These are phyloP conservation scores for Cerceris rybyensis DNA, from an alignment of 2,888 invertebrate genomes.

Conservation along the genomic window DNA sequence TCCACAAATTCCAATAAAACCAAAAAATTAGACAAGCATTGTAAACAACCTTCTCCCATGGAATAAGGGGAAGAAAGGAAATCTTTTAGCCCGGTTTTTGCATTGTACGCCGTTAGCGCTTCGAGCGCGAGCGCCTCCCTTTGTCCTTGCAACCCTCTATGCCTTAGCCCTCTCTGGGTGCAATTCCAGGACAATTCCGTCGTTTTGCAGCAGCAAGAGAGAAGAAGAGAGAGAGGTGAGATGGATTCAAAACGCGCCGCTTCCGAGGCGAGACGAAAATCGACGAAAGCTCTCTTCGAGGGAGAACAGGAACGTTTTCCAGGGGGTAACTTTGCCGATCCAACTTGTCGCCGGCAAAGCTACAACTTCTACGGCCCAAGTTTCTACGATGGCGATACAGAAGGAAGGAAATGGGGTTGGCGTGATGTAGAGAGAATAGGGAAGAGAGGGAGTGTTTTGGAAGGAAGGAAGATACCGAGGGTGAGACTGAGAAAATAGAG, in stretches of 20 bases:
- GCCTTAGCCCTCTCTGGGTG: neutral
- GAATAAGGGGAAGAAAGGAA: conserved; percentile 15
- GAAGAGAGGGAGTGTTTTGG: conserved; percentile 21
- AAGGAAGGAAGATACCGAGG: neutral
- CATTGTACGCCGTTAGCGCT: conserved; percentile 23
- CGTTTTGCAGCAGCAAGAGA: conserved; percentile 29
- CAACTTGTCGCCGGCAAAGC: conserved; percentile 63
- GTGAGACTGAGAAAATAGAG: neutral
- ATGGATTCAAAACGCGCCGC: conserved; percentile 48
- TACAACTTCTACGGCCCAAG: conserved; percentile 55
- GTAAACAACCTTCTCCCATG: too few relatives aligned
- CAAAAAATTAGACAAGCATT: too few relatives aligned
- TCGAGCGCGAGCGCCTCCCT: conserved; percentile 25
- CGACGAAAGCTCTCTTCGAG: conserved; percentile 28
- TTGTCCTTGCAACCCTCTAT: conserved; percentile 16
- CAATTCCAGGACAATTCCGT: conserved; percentile 48
- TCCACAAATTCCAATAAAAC: too few relatives aligned
- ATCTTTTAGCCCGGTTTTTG: conserved; percentile 4
- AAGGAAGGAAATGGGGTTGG: neutral
- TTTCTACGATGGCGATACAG: conserved; percentile 41
- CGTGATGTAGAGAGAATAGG: too few relatives aligned
- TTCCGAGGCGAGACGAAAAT: conserved; percentile 34
- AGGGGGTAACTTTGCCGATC: conserved; percentile 52
- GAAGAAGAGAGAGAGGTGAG: conserved; percentile 29
- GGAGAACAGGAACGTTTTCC: conserved; percentile 35